Percentiles rank a stretch among this genome's conserved stretches.
Evolutionary conservation across 2,113 vertebrate genomes (phyloP).

Genomic region (Rhipidura dahli): DNA sequence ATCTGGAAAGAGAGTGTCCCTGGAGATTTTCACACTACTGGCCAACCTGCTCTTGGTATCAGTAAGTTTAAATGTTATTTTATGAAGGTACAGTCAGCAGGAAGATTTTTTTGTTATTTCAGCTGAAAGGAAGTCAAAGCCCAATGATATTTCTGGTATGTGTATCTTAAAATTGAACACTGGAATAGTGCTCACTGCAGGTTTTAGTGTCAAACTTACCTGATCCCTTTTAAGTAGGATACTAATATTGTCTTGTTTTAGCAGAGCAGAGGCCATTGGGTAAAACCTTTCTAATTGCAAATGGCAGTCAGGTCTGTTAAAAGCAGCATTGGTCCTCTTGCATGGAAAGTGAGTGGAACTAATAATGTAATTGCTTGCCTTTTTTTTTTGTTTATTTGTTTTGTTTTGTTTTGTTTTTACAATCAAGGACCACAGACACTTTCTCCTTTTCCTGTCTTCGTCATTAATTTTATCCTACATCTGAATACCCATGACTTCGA

Average conservation of each 20-base stretch:
- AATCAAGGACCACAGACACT: background rate
- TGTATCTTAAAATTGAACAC: background rate
- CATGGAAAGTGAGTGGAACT: constrained; percentile 38
- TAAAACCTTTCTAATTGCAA: constrained; percentile 30
- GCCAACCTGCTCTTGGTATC: background rate
- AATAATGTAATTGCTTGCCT: background rate
- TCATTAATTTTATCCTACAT: constrained; percentile 4
- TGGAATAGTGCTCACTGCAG: background rate
- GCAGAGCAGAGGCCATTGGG: background rate
- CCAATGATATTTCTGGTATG: background rate
- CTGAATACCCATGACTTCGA: background rate
- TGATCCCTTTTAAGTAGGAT: background rate
- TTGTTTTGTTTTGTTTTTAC: background rate
- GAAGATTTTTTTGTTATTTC: constrained; percentile 5
- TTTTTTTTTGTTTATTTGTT: too few relatives aligned
- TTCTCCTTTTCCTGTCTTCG: background rate
- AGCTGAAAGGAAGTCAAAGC: constrained; percentile 14
- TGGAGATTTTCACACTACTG: background rate
- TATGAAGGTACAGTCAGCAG: background rate
- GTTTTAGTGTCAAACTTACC: background rate
- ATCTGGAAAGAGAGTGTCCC: background rate
- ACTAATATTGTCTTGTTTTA: background rate
- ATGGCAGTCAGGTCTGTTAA: constrained; percentile 15
- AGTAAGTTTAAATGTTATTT: background rate
- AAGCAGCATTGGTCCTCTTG: constrained; percentile 3